Evolutionary conservation across 2,888 invertebrate genomes (phyloP).

Genomic region (Tetragnatha montana): DNA sequence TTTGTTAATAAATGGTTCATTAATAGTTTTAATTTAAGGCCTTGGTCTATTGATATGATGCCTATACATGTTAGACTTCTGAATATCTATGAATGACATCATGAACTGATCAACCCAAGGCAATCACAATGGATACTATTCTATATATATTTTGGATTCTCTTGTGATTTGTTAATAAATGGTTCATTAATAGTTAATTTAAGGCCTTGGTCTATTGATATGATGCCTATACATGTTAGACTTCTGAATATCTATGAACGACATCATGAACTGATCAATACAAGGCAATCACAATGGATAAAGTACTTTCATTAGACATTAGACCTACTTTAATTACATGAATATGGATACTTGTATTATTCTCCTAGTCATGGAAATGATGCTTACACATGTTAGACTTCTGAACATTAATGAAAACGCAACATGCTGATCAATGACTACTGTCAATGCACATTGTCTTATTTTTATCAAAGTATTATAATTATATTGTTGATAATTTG

Average conservation of each 20-base stretch:
- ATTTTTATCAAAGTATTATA: too few species aligned
- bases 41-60: conserved; percentile 26
- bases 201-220: neutral
- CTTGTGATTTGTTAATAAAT: too few species aligned
- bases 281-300: too few species aligned
- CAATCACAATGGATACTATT: too few species aligned
- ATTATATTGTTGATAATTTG: too few species aligned
- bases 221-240: conserved; percentile 51
- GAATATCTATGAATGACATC: neutral
- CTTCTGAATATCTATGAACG: conserved; percentile 6
- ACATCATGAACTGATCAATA: neutral
- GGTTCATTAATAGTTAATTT: too few species aligned
- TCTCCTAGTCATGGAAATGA: conserved; percentile 31
- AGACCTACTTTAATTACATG: too few species aligned
- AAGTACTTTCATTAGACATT: too few species aligned
- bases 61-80: conserved; percentile 42
- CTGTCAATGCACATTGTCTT: neutral
- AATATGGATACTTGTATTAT: too few species aligned
- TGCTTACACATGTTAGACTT: conserved; percentile 62
- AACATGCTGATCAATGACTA: conserved; percentile 35
- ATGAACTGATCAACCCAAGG: neutral
- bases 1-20: too few species aligned
- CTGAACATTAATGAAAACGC: conserved; percentile 36
- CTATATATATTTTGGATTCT: too few species aligned
- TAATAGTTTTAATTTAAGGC: too few species aligned